phyloP scores from a whole-genome alignment of 2,888 invertebrate genomes.

The Melanostoma mellinum region DNA sequence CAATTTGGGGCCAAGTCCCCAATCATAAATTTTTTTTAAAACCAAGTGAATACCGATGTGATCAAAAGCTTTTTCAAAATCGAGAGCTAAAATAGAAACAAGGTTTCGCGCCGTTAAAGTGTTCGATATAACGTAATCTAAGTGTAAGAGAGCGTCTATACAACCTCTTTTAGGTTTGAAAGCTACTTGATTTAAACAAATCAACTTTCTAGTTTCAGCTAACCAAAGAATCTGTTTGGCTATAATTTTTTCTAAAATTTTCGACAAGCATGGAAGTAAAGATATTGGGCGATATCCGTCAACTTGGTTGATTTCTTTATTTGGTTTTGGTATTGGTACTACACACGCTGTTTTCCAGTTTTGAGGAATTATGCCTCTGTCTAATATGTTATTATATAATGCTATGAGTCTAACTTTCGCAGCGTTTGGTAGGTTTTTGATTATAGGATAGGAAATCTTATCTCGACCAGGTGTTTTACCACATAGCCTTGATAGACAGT shows the following conservation, averaged over 20 bases:
- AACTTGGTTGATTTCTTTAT: not conserved
- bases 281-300: constrained; percentile 24
- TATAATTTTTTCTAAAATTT: constrained; percentile 31
- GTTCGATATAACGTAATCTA: constrained; percentile 17
- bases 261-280: constrained; percentile 15
- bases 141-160: constrained; percentile 1
- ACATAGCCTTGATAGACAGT: too few relatives aligned
- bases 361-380: constrained; percentile 21
- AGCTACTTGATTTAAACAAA: not conserved
- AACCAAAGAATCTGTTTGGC: too few relatives aligned
- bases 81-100: constrained; percentile 7
- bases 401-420: not conserved
- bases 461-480: constrained; percentile 6
- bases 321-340: constrained; percentile 27
- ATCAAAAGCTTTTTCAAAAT: constrained; percentile 2
- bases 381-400: constrained; percentile 28
- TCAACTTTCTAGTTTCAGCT: too few relatives aligned
- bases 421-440: not conserved
- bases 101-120: constrained; percentile 11
- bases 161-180: too few relatives aligned
- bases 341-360: constrained; percentile 22
- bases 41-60: constrained; percentile 10
- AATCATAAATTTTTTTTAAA: too few relatives aligned
- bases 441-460: not conserved
- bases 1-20: too few relatives aligned